Evolutionary conservation across 2,888 invertebrate species (phyloP), one percentile per base, ranked within the genome.

Genomic region (Tuberolachnus salignus): DNA sequence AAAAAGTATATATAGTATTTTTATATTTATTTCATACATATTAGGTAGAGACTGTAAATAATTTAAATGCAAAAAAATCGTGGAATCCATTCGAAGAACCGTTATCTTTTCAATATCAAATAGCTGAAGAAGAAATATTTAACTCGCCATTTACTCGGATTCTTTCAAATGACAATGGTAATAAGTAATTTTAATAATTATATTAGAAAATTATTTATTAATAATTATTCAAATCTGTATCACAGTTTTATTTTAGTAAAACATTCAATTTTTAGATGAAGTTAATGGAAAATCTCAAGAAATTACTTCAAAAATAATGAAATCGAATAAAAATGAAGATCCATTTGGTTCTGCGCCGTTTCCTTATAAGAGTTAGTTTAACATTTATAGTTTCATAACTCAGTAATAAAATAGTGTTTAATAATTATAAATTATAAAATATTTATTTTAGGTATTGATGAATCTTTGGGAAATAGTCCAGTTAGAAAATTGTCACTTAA

Each of bases 11-110:
- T 19, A 19, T 53, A 53, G 8, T 16, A 51, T n/a, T 51, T 51
- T 51, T 53, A 19, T 53, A 53, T n/a, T 4, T 3, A 53, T 53
- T 51, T 51, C 49, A 51, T 19, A 87, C 86, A 70, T 85, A 86
- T 59, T 59, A 70, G 80, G 46, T 70, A 21, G 80, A 80, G 44
- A 44, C 53, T 71, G 21, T 57, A 42, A 67, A 67, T 55, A 80
- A 70, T 49, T 42, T 87, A 23, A 89, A 89, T 55, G 91, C 92
- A 84, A 88, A 90, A 53, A 88, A 89, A 8, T 91, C 92, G 82
- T 94, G 94, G 94, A 94, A 94, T 86, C 94, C 94, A 1, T 94
- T 94, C 84, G 92, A 92, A 84, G 92, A 92, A 83, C 88, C 89
- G 14, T 44, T 70, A 16, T 42, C 57, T 51, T 59, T 69, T 59